A percentile compares a stretch with the other conserved stretches of the same genome.
Evolutionary conservation across 2,113 vertebrate genomes (phyloP).

Genomic region (Etheostoma cragini): DNA sequence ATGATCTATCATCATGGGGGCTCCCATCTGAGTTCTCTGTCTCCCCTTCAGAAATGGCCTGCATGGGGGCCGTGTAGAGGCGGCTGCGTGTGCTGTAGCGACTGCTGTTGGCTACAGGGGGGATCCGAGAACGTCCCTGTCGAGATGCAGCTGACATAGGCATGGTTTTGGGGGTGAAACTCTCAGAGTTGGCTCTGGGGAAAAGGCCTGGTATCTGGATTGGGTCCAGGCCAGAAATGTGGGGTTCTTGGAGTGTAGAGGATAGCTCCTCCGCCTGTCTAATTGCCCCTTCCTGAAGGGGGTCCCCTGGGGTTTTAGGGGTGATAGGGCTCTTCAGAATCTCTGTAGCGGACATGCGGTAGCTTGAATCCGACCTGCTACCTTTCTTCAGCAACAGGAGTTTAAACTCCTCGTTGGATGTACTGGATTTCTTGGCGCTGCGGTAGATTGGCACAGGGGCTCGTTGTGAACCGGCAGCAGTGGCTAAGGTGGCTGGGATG

Average conservation of each 20-base stretch:
- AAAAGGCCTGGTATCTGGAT: constrained; percentile 83
- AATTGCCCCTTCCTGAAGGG: constrained; percentile 54
- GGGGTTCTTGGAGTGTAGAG: constrained; percentile 66
- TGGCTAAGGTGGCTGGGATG: constrained; percentile 56
- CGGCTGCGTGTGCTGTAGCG: constrained; percentile 96
- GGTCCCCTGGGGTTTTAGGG: constrained; percentile 91
- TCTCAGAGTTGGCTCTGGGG: constrained; percentile 90
- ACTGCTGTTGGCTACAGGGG: constrained; percentile 96
- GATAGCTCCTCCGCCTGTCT: constrained; percentile 85
- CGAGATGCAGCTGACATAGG: constrained; percentile 90
- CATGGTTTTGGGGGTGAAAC: constrained; percentile 92
- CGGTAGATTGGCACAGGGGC: constrained; percentile 96
- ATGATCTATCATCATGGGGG: constrained; percentile 97
- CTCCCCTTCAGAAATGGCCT: constrained; percentile 98
- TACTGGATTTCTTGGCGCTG: constrained; percentile 97
- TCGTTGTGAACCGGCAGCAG: constrained; percentile 86
- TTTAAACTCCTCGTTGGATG: constrained; percentile 98
- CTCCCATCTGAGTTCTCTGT: constrained; percentile 98
- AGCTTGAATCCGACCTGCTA: constrained; percentile 95
- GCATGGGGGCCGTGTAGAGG: constrained; percentile 97
- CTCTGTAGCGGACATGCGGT: constrained; percentile 97
- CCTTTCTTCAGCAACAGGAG: constrained; percentile 96
- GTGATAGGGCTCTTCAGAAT: constrained; percentile 98
- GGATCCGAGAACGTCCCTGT: constrained; percentile 93
- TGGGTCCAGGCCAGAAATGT: constrained; percentile 71